Base-by-base conservation (phyloP, 2,113 vertebrate species). In the Lepus timidus region DNA sequence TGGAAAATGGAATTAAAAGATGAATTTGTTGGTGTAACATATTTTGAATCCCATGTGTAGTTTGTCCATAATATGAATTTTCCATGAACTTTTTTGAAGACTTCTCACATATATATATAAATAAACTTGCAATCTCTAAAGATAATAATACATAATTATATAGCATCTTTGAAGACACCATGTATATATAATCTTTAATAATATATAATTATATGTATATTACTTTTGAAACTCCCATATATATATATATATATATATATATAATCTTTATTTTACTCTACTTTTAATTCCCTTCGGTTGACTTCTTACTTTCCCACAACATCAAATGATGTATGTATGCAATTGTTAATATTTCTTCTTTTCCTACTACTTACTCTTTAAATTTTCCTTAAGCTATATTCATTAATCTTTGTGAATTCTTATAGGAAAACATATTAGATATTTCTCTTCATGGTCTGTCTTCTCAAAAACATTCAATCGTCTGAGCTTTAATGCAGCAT, bases 311-410 rank as follows among this genome's bases (percentile, higher is more conserved):
- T 67, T 81, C 44, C 52, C 49, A 55, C 8, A 67, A 83, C 33
- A 86, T 76, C 27, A 52, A 74, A 20, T 52, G 10, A 73, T 13
- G 3, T 12, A 83, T 9, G 19, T 85, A 65, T 9, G 64, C 49
- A n/a, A 78, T 44, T 80, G 52, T 85, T 87, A 67, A 25, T 79
- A 80, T 85, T 92, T 85, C 85, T 83, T 94, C 16, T 93, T 95
- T 87, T 76, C 62, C 70, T 91, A 65, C 7, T 65, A 20, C 68
- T 36, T 80, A 12, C 39, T 84, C 39, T 92, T 51, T 68, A 75
- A 55, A 73, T 68, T 88, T 96, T 93, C 75, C 67, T 94, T 81
- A 91, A 64, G 36, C 29, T 79, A 91, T 85, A 79, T 19, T 20
- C 55, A 58, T 58, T 17, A 93, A 88, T 94, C 58, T 86, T 67